Evolutionary conservation across 2,113 vertebrate species (phyloP).

Genomic region (Daubentonia madagascariensis): DNA sequence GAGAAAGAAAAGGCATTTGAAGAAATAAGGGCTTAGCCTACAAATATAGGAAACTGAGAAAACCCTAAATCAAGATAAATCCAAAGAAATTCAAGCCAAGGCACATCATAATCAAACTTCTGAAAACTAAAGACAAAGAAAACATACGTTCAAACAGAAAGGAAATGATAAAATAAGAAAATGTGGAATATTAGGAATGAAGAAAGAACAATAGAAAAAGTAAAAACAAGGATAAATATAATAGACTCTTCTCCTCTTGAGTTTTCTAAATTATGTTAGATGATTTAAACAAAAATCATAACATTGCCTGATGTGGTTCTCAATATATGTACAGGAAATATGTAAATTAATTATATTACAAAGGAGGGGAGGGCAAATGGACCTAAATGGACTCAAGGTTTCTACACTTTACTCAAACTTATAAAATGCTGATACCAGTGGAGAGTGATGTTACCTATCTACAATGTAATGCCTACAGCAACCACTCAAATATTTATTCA

Average conservation of each 20-base stretch:
- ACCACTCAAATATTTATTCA: too few relatives aligned
- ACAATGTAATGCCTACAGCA: not conserved
- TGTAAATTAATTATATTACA: not conserved
- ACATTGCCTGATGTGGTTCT: not conserved
- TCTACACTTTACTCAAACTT: not conserved
- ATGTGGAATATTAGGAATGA: not conserved
- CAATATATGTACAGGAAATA: not conserved
- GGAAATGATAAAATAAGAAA: not conserved
- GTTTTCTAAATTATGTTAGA: not conserved
- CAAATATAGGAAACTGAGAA: too few relatives aligned
- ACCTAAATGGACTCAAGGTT: not conserved
- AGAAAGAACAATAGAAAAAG: not conserved
- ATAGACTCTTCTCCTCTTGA: not conserved
- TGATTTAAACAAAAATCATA: not conserved
- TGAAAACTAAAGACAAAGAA: too few relatives aligned
- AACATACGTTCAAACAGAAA: not conserved
- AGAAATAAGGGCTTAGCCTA: too few relatives aligned
- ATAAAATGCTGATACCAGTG: not conserved
- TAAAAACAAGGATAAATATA: not conserved
- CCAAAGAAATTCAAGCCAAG: too few relatives aligned
- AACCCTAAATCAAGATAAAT: too few relatives aligned
- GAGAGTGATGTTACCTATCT: too few relatives aligned
- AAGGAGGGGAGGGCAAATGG: not conserved
- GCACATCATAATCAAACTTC: too few relatives aligned
- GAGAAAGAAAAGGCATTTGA: too few relatives aligned